Evolutionary conservation across 92 coral and sea anemone genomes (phyloP), one percentile per base, ranked within the genome.

Genomic region (Anthopleura xanthogrammica): DNA sequence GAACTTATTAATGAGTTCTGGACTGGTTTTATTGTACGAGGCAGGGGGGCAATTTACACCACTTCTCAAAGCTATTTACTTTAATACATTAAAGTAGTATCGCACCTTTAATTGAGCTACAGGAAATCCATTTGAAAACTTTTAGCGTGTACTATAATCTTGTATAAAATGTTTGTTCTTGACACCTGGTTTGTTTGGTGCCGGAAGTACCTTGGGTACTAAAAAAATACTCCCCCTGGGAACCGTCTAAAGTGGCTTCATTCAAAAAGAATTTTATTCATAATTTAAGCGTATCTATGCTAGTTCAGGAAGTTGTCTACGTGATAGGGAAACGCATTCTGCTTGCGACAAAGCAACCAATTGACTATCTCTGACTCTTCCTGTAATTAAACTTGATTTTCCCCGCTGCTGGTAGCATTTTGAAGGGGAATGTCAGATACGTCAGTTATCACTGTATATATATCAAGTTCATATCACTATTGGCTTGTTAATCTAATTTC

Each of bases 251-350:
- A 46, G 50, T 46, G 50, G 50, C 50, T 46, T 46, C 50, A 5
- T 46, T 46, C 58, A 54, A 12, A 54, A 62, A 62, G 8, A 29
- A 62, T 62, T 62, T 12, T n/a, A 12, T 68, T 22, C 42, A 1
- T 13, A 17, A 10, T 12, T 68, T 23, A 8, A 29, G 10, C 7
- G 50, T 46, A 46, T 36, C 7, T 29, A 8, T 20, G 24, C 20
- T 62, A 46, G 70, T 68, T 36, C 42, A 36, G 74, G 72, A 68
- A 68, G 74, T 68, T 68, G 74, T 29, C 42, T 68, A 12, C 74
- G 41, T 19, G 41, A 29, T 36, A 2, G 13, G 74, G 74, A 68
- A 68, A 29, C 42, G 74, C 5, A 29, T 36, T 68, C 41, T 36
- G 24, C 36, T 12, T 29, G 17, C 74, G 42, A 10, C 74, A 24